Percentiles rank a stretch among this genome's conserved stretches.
Conservation (phyloP, 1,140 invertebrate species). For the Nephila pilipes region DNA sequence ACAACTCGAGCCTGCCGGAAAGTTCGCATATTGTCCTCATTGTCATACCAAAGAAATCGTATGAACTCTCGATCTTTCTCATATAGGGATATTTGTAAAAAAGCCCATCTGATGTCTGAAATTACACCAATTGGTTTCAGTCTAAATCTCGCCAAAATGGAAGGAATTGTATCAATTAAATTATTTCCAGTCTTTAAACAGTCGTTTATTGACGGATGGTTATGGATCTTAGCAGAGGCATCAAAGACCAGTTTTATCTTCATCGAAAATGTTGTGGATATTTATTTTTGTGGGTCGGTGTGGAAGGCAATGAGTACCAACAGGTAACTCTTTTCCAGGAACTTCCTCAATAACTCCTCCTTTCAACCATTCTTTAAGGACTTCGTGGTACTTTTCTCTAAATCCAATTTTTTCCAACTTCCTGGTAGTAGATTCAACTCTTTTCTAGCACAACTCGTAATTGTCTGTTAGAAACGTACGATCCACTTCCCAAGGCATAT, state of each 20-base stretch:
- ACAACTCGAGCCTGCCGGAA: not conserved
- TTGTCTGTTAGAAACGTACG: not conserved
- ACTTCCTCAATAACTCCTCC: constrained; percentile 25
- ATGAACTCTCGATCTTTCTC: constrained; percentile 32
- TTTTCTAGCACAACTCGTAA: not conserved
- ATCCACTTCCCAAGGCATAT: not conserved
- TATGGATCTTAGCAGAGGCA: not conserved
- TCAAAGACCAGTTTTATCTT: not conserved
- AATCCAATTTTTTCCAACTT: not conserved
- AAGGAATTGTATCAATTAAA: constrained; percentile 39
- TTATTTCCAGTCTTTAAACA: constrained; percentile 40
- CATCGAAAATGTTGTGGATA: not conserved
- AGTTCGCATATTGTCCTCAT: not conserved
- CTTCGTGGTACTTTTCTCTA: not conserved
- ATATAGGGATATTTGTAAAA: constrained; percentile 47
- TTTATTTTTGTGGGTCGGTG: not conserved
- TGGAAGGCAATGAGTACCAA: not conserved
- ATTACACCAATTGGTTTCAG: constrained; percentile 40
- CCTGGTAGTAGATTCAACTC: not conserved
- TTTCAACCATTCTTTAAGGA: not conserved
- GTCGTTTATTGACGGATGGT: constrained; percentile 41
- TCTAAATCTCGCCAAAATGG: constrained; percentile 39
- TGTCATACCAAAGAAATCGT: constrained; percentile 52
- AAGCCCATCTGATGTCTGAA: constrained; percentile 28
- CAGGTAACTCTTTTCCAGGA: not conserved